These are phyloP conservation scores for Tetraodon nigroviridis DNA, from an alignment of 2,113 vertebrate genomes.

Conservation along the genomic window DNA sequence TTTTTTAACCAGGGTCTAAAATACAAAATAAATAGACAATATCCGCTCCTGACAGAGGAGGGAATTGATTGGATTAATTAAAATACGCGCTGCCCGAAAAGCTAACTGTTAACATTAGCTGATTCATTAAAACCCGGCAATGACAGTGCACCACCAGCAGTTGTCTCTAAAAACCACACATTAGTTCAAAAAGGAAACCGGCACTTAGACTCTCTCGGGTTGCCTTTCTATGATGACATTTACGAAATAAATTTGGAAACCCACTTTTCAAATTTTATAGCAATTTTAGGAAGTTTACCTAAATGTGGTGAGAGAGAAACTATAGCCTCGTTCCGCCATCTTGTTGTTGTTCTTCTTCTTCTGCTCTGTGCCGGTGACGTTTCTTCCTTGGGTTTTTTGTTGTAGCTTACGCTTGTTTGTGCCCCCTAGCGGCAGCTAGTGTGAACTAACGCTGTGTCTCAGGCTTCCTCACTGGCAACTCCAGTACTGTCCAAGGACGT, in stretches of 20 bases:
- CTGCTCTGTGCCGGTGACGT: slow-evolving; percentile 9
- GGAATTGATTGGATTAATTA: background rate
- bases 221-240: fast-evolving
- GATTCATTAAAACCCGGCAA: slow-evolving; percentile 52
- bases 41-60: background rate
- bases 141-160: slow-evolving; percentile 59
- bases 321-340: slow-evolving; percentile 97
- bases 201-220: fast-evolving
- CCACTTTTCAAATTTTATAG: background rate
- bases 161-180: background rate
- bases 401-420: too few relatives aligned
- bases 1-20: fast-evolving
- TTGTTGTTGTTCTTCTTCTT: slow-evolving; percentile 61
- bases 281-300: slow-evolving; percentile 75
- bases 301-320: slow-evolving; percentile 96
- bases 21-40: fast-evolving
- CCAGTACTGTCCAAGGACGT: too few relatives aligned
- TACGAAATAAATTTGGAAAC: background rate
- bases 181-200: fast-evolving
- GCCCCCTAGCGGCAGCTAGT: background rate
- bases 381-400: background rate
- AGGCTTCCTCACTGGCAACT: too few relatives aligned
- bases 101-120: slow-evolving; percentile 43
- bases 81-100: slow-evolving; percentile 21
- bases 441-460: background rate